These are phyloP conservation scores for Catagonus wagneri DNA, from an alignment of 2,113 vertebrate species.

Conservation along the genomic window DNA sequence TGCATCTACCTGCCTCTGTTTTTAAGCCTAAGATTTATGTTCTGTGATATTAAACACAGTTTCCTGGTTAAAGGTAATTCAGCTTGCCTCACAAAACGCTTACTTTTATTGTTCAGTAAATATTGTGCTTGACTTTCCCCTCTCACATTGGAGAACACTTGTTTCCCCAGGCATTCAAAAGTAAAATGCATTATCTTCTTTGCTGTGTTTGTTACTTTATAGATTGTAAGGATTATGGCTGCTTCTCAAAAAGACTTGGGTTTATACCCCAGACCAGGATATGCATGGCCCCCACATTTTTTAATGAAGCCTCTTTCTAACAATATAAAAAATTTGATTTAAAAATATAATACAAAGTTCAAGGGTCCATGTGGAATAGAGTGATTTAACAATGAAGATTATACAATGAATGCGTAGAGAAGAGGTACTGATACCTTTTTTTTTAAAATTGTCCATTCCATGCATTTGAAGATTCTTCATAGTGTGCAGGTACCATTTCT, in stretches of 20 bases:
- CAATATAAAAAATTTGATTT: neutral
- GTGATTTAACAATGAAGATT: conserved; percentile 4
- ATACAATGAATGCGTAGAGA: neutral
- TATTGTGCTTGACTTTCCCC: conserved; percentile 50
- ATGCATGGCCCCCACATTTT: neutral
- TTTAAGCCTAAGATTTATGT: conserved; percentile 58
- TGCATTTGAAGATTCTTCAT: neutral
- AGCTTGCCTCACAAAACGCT: conserved; percentile 6
- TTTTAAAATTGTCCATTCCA: neutral
- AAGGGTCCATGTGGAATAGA: neutral
- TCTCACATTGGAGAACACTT: neutral
- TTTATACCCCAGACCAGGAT: neutral
- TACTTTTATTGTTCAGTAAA: conserved; percentile 61
- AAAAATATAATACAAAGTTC: neutral
- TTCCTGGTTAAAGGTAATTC: conserved; percentile 53
- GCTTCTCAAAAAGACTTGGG: neutral
- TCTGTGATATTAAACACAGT: conserved; percentile 48
- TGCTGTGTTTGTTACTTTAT: neutral
- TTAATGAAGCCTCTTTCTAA: neutral
- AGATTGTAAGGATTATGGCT: neutral
- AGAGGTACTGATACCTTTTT: neutral
- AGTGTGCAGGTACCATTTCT: neutral
- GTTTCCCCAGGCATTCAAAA: neutral
- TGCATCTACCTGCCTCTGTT: neutral
- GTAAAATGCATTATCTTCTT: neutral